Evolutionary conservation across 2,797 vertebrate genomes (phyloP).

Genomic region (Rhinoraja longicauda): DNA sequence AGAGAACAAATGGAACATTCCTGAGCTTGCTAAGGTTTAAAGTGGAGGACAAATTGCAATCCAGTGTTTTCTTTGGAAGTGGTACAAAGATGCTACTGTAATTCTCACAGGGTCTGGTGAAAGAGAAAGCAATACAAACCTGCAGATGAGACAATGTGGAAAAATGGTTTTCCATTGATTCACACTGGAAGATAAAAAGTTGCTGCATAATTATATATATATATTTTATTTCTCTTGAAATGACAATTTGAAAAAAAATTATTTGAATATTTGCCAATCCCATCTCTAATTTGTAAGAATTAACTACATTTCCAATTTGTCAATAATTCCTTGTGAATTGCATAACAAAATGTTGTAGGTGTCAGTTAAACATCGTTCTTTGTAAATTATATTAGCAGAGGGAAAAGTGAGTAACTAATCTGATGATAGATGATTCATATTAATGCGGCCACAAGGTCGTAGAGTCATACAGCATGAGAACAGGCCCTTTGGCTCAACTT

Average conservation of each 20-base stretch:
- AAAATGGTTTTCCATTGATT: constrained; percentile 30
- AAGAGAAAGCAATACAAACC: neutral
- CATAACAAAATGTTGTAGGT: neutral
- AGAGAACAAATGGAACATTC: neutral
- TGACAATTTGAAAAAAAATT: neutral
- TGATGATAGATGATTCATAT: neutral
- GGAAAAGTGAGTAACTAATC: neutral
- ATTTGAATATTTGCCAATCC: constrained; percentile 10
- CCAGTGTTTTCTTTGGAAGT: constrained; percentile 23
- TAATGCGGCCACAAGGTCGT: no score
- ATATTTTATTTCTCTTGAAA: neutral
- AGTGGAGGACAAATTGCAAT: neutral
- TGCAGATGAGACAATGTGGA: constrained; percentile 18
- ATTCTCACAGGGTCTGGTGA: neutral
- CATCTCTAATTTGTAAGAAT: neutral
- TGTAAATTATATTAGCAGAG: neutral
- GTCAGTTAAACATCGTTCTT: neutral
- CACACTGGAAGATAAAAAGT: neutral
- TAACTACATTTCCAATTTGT: neutral
- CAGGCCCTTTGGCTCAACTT: no score
- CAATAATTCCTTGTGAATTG: neutral
- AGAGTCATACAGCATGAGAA: no score
- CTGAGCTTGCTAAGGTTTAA: neutral
- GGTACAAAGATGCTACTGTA: constrained; percentile 23
- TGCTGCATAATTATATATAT: neutral